Conservation (phyloP, 37 sponge, comb jelly and placozoan species). For the Amphimedon queenslandica region DNA sequence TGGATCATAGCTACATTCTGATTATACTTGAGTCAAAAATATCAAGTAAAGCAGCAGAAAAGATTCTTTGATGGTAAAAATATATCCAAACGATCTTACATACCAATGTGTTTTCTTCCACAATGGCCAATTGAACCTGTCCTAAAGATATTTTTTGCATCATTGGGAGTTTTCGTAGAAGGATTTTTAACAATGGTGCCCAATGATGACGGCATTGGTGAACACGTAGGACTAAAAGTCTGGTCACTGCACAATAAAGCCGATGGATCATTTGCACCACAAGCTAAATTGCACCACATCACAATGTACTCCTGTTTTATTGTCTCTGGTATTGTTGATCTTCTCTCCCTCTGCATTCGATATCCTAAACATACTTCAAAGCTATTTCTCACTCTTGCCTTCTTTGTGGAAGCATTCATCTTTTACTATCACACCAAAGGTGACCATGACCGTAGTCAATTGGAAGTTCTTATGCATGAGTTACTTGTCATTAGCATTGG, state of each 20-base stretch:
- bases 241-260: background rate
- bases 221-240: background rate
- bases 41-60: too few species aligned
- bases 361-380: constrained; percentile 11
- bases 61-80: background rate
- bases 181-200: constrained; percentile 5
- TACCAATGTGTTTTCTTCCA: background rate
- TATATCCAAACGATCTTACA: background rate
- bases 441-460: background rate
- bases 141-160: constrained; percentile 31
- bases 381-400: constrained; percentile 9
- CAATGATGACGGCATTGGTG: background rate
- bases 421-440: constrained; percentile 8
- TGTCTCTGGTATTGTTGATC: constrained; percentile 16
- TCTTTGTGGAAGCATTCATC: background rate
- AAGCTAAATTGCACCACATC: constrained; percentile 40
- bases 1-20: too few species aligned
- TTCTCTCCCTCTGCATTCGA: constrained; percentile 4
- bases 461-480: background rate
- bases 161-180: constrained; percentile 37
- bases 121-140: constrained; percentile 45
- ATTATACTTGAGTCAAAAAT: too few species aligned
- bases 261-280: constrained; percentile 10
- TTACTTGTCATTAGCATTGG: background rate
- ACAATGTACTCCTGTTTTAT: constrained; percentile 54